Conservation (phyloP, 2,797 vertebrate genomes). For the Paedocypris micromegethes region DNA sequence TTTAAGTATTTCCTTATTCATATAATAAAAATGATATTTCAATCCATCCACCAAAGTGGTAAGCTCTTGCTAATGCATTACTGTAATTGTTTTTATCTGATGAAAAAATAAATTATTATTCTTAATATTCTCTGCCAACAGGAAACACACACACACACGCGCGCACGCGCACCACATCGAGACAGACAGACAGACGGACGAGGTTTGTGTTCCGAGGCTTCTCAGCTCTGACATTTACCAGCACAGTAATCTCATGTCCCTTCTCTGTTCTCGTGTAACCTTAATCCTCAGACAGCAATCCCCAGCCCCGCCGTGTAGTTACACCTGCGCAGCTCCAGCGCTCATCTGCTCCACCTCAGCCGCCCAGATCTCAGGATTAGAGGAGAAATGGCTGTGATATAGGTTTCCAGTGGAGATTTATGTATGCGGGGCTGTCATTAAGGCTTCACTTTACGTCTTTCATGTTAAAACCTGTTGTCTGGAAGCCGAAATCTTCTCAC, state of each 20-base stretch:
- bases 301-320: constrained; percentile 18
- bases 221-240: constrained; percentile 60
- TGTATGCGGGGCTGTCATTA: constrained; percentile 34
- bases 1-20: too few relatives aligned
- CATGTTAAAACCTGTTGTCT: constrained; percentile 67
- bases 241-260: constrained; percentile 60
- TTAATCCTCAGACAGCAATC: constrained; percentile 61
- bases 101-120: too few relatives aligned
- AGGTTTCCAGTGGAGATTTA: constrained; percentile 36
- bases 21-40: too few relatives aligned
- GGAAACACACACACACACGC: too few relatives aligned
- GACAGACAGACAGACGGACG: constrained; percentile 55
- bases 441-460: constrained; percentile 50
- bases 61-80: too few relatives aligned
- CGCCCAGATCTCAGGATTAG: constrained; percentile 39
- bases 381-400: constrained; percentile 38
- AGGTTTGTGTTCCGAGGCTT: constrained; percentile 27
- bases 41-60: too few relatives aligned
- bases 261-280: constrained; percentile 65
- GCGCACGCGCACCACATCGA: neutral
- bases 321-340: constrained; percentile 47
- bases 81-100: too few relatives aligned
- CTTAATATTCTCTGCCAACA: too few relatives aligned
- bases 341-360: constrained; percentile 34
- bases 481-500: constrained; percentile 70